Conservation (phyloP, 2,113 vertebrate species). For the Callaeas wilsoni region DNA sequence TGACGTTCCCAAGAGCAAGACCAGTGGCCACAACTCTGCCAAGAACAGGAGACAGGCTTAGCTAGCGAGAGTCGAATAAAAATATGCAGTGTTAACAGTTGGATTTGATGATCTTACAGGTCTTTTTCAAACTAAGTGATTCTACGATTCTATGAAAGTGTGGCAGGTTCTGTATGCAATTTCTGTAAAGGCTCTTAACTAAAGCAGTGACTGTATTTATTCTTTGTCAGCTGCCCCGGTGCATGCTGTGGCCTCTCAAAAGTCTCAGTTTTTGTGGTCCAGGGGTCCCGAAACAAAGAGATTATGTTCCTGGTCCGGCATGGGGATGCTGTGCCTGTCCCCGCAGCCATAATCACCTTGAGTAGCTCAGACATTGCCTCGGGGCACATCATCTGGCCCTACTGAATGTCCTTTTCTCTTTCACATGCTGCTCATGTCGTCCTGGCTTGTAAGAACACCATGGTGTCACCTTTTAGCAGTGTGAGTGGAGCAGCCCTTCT, state of each 20-base stretch:
- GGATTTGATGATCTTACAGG: not conserved
- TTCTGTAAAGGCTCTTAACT: not conserved
- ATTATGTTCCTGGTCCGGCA: not conserved
- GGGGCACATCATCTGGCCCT: not conserved
- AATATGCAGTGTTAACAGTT: not conserved
- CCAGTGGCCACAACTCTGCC: not conserved
- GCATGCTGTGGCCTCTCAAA: not conserved
- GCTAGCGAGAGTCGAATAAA: not conserved
- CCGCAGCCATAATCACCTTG: not conserved
- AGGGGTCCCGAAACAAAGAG: not conserved
- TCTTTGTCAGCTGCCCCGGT: not conserved
- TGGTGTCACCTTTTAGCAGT: not conserved
- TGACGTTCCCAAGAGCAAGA: not conserved
- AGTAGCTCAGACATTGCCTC: not conserved
- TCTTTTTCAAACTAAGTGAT: not conserved
- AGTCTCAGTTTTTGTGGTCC: not conserved
- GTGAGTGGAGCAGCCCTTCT: not conserved
- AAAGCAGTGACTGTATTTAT: not conserved
- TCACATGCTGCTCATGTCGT: fast-evolving
- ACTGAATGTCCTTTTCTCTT: not conserved
- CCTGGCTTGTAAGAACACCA: not conserved
- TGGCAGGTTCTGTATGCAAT: not conserved
- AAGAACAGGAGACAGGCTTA: not conserved
- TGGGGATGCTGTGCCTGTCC: not conserved
- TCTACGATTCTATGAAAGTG: not conserved